These are phyloP conservation scores for Momotus momota DNA, from an alignment of 2,797 vertebrate species.

Conservation along the genomic window DNA sequence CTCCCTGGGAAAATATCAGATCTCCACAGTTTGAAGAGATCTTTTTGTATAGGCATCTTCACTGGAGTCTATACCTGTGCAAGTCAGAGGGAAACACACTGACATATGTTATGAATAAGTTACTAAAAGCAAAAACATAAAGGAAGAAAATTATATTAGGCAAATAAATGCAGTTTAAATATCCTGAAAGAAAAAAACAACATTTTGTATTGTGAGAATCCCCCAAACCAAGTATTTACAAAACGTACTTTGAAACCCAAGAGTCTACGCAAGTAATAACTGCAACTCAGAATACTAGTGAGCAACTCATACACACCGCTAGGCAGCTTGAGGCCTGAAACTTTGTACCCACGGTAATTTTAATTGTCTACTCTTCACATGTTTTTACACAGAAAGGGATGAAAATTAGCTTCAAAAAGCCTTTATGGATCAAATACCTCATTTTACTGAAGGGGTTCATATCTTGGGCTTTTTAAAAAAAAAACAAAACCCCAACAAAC, in stretches of 20 bases:
- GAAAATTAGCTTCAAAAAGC: background rate
- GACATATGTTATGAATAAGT: background rate
- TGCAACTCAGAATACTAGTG: background rate
- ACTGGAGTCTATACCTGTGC: background rate
- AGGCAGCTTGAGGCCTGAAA: background rate
- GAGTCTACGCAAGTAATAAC: background rate
- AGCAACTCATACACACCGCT: accelerated
- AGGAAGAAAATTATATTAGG: background rate
- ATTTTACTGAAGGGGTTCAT: background rate
- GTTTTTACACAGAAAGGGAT: background rate
- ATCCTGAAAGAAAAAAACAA: background rate
- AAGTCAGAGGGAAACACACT: background rate
- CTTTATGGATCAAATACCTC: background rate
- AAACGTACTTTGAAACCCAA: background rate
- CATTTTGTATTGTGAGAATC: background rate
- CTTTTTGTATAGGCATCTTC: background rate
- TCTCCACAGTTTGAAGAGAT: background rate
- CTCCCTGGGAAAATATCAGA: constrained; percentile 38
- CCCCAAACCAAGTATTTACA: background rate
- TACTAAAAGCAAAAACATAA: background rate
- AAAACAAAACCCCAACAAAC: background rate
- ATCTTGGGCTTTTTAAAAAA: background rate
- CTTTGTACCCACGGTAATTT: background rate
- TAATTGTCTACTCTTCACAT: background rate
- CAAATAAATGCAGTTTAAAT: background rate